phyloP scores from a whole-genome alignment of 2,113 vertebrate genomes.

The Myiozetetes cayanensis region DNA sequence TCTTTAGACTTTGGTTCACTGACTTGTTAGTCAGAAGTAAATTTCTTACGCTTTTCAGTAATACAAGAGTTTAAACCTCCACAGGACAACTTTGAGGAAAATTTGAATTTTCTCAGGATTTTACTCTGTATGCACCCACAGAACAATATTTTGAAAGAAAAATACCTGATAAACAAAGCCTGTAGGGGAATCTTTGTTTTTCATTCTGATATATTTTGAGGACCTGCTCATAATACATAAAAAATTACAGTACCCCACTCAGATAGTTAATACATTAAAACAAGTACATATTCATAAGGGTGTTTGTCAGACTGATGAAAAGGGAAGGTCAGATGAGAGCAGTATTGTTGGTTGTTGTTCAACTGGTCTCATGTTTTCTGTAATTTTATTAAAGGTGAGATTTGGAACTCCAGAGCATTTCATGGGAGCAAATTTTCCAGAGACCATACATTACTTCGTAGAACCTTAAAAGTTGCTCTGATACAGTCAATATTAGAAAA shows the following conservation, averaged over 20 bases:
- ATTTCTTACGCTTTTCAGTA: neutral
- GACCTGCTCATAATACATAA: neutral
- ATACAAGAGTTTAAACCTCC: rapidly evolving
- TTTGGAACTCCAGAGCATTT: neutral
- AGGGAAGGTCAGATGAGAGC: neutral
- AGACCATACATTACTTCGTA: neutral
- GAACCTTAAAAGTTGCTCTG: neutral
- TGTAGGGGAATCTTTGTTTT: neutral
- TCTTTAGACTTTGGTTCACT: neutral
- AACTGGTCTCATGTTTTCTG: neutral
- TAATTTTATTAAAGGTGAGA: neutral
- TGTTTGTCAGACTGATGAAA: neutral
- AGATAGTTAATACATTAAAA: neutral
- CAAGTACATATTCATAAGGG: neutral
- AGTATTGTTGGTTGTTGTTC: neutral
- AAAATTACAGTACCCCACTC: neutral
- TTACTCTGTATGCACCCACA: neutral
- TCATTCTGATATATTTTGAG: neutral
- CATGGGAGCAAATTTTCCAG: neutral
- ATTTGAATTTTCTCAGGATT: neutral
- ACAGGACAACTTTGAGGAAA: neutral
- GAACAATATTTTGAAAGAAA: neutral
- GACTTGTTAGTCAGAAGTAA: neutral
- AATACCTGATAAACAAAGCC: neutral
- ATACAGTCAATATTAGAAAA: neutral